Evolutionary conservation across 1,140 invertebrate genomes (phyloP).

Genomic region (Diorhabda carinulata): DNA sequence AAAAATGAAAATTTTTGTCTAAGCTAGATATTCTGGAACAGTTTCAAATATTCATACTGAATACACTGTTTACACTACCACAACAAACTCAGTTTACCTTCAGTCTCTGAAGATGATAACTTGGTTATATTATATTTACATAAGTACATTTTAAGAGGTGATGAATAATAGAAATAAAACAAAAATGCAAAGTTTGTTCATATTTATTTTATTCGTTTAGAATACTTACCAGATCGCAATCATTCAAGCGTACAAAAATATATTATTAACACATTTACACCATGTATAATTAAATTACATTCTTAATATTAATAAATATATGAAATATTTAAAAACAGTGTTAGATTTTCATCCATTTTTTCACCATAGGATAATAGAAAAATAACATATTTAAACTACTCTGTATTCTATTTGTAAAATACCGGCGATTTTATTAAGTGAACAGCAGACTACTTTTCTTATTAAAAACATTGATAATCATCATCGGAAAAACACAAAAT

Average conservation of each 20-base stretch:
- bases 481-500: too few species aligned
- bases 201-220: slow-evolving; percentile 20
- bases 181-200: not conserved
- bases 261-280: slow-evolving; percentile 43
- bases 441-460: too few species aligned
- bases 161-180: not conserved
- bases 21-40: too few species aligned
- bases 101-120: too few species aligned
- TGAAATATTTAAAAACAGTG: slow-evolving; percentile 21
- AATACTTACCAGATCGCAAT: slow-evolving; percentile 39
- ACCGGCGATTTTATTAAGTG: too few species aligned
- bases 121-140: too few species aligned
- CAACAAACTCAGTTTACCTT: too few species aligned
- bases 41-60: too few species aligned
- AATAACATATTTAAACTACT: not conserved
- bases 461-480: too few species aligned
- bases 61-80: too few species aligned
- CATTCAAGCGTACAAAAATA: slow-evolving; percentile 48
- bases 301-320: slow-evolving; percentile 26
- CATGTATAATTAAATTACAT: slow-evolving; percentile 39
- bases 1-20: too few species aligned
- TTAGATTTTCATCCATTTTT: slow-evolving; percentile 15
- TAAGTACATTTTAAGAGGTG: not conserved
- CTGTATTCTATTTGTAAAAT: too few species aligned
- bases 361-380: slow-evolving; percentile 17